Evolutionary conservation across 2,888 invertebrate genomes (phyloP).

Genomic region (Sthenelais limicola): DNA sequence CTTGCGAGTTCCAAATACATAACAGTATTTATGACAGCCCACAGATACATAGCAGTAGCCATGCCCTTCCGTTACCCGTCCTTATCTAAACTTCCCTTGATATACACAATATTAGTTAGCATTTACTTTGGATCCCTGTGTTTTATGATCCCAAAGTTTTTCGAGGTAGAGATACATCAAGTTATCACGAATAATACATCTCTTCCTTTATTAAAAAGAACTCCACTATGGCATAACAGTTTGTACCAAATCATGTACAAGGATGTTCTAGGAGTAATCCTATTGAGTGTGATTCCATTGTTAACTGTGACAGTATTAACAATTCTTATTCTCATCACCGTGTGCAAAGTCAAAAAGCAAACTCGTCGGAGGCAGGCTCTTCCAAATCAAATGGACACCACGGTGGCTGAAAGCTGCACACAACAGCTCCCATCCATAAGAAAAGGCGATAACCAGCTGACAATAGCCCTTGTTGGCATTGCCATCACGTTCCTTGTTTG

Average conservation of each 20-base stretch:
- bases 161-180: neutral
- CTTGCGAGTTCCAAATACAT: constrained; percentile 13
- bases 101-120: neutral
- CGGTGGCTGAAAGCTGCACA: neutral
- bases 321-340: neutral
- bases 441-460: neutral
- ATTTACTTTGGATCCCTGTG: neutral
- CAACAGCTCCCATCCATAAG: neutral
- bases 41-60: constrained; percentile 12
- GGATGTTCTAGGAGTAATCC: neutral
- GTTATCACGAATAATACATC: neutral
- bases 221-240: neutral
- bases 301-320: neutral
- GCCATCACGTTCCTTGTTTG: constrained; percentile 5
- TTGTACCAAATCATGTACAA: constrained; percentile 3
- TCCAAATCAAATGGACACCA: neutral
- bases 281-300: neutral
- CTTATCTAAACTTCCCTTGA: too few relatives aligned
- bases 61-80: neutral
- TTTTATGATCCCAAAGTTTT: constrained; percentile 20
- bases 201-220: neutral
- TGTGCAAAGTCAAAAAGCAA: neutral
- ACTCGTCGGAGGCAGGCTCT: neutral
- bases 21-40: neutral
- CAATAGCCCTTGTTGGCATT: neutral